A percentile compares a stretch with the other conserved stretches of the same genome.
Conservation (phyloP, 2,888 invertebrate genomes). For the Lithophane leautieri region DNA sequence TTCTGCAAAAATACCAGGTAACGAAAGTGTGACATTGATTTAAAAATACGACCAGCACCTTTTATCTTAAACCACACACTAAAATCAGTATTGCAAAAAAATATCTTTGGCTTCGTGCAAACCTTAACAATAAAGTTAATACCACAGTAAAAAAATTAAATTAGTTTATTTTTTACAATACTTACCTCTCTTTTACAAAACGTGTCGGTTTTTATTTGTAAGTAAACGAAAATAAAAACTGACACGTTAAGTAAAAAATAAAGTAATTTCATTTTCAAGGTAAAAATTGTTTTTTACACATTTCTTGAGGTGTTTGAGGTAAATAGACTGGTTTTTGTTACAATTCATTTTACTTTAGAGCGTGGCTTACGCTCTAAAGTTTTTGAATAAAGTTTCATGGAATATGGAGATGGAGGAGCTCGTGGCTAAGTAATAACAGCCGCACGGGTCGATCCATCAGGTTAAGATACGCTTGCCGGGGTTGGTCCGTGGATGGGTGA, state of each 20-base stretch:
- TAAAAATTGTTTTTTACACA: constrained; percentile 26
- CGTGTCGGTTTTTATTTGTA: constrained; percentile 25
- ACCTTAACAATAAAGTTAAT: constrained; percentile 5
- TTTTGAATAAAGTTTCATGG: neutral
- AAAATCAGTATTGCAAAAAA: constrained; percentile 40
- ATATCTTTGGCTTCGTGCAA: neutral
- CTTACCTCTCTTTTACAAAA: constrained; percentile 20
- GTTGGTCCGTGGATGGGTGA: too few relatives aligned
- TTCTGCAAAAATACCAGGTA: neutral
- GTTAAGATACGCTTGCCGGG: neutral
- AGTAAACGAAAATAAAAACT: neutral
- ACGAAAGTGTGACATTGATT: neutral
- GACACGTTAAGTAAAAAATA: too few relatives aligned
- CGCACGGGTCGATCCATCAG: neutral
- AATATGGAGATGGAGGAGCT: neutral
- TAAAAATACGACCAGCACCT: neutral
- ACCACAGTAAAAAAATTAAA: constrained; percentile 17
- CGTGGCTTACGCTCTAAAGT: neutral
- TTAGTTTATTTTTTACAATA: constrained; percentile 42
- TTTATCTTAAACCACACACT: constrained; percentile 16
- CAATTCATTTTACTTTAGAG: neutral
- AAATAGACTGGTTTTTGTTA: neutral
- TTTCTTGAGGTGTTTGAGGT: constrained; percentile 3
- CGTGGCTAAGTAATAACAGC: neutral
- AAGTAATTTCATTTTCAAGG: neutral